These are phyloP conservation scores for Agonum fuliginosum DNA, from an alignment of 2,888 invertebrate genomes.

Conservation along the genomic window DNA sequence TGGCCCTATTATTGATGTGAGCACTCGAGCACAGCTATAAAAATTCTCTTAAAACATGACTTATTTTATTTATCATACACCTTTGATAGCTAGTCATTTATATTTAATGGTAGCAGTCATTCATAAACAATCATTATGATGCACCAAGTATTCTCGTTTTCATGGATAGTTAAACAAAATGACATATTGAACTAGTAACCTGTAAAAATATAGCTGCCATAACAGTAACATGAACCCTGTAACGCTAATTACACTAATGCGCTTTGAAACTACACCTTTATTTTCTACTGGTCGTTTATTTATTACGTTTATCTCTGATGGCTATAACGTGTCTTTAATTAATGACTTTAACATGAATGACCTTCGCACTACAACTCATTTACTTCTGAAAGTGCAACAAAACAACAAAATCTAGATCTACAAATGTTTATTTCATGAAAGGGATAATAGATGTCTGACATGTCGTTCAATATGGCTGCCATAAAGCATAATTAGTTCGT, in stretches of 20 bases:
- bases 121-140: not conserved
- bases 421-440: constrained; percentile 33
- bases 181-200: constrained; percentile 37
- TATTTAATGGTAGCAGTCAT: not conserved
- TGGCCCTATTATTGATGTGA: too few relatives aligned
- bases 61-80: too few relatives aligned
- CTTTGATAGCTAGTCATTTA: too few relatives aligned
- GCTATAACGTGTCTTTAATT: constrained; percentile 26
- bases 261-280: constrained; percentile 27
- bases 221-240: constrained; percentile 11
- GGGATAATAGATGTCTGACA: not conserved
- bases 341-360: constrained; percentile 22
- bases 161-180: not conserved
- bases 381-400: constrained; percentile 1
- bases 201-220: constrained; percentile 37
- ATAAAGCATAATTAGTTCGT: constrained; percentile 40
- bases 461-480: not conserved
- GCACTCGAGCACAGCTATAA: too few relatives aligned
- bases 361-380: constrained; percentile 24
- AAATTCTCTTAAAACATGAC: too few relatives aligned
- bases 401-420: too few relatives aligned
- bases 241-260: constrained; percentile 17
- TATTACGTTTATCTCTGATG: constrained; percentile 17
- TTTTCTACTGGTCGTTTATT: not conserved
- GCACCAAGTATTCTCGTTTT: not conserved